Percentiles rank a stretch among this genome's conserved stretches.
Conservation (phyloP, 2,797 vertebrate genomes). For the Gymnodraco acuticeps region DNA sequence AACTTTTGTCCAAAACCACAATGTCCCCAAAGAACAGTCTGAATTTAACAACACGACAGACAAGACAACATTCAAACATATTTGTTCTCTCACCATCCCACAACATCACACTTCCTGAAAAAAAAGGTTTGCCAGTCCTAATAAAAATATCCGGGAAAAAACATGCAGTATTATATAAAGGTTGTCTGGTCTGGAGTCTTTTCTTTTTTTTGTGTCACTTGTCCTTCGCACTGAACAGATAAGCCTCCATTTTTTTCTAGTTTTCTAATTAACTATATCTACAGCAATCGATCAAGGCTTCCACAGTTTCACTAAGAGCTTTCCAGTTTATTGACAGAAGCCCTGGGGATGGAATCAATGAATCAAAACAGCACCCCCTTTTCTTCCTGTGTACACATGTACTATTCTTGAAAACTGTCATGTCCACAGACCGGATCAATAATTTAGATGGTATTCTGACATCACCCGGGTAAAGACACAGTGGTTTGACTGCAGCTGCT, state of each 20-base stretch:
- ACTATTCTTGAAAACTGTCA: not conserved
- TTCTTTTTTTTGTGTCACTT: not conserved
- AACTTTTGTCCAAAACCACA: not conserved
- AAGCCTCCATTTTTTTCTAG: not conserved
- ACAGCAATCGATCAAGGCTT: conserved; percentile 15
- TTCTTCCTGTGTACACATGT: conserved; percentile 8
- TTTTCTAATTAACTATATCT: conserved; percentile 1
- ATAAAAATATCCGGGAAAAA: not conserved
- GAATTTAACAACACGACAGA: not conserved
- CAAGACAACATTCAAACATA: not conserved
- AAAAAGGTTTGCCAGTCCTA: not conserved
- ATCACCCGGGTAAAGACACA: not conserved
- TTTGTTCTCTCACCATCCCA: not conserved
- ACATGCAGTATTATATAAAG: not conserved
- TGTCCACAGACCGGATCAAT: conserved; percentile 23
- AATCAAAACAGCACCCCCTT: conserved; percentile 17
- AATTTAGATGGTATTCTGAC: conserved; percentile 18
- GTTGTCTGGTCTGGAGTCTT: not conserved
- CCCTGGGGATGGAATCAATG: not conserved
- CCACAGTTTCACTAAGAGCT: conserved; percentile 12
- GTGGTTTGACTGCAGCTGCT: not conserved
- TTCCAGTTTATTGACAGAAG: conserved; percentile 16
- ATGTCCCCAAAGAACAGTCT: no score
- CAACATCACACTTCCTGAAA: not conserved
- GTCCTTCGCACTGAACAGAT: not conserved